A percentile compares a stretch with the other conserved stretches of the same genome.
Conservation (phyloP, 2,888 invertebrate genomes). For the Thelaira solivaga region DNA sequence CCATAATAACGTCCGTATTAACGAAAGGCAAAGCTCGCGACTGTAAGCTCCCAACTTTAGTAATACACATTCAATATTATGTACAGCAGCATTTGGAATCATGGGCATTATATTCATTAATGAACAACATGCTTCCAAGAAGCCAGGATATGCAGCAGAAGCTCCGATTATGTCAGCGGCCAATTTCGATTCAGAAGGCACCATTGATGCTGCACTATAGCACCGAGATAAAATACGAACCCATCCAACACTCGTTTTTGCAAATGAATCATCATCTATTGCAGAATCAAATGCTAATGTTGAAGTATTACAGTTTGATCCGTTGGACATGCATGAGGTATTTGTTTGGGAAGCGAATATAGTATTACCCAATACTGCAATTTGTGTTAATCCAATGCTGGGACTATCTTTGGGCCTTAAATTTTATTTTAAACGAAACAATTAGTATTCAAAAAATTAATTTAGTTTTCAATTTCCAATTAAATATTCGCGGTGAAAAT, state of each 20-base stretch:
- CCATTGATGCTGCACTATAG: slow-evolving; percentile 78
- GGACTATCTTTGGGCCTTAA: slow-evolving; percentile 90
- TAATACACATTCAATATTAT: slow-evolving; percentile 83
- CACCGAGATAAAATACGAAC: slow-evolving; percentile 88
- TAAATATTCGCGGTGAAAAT: background rate
- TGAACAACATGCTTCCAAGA: slow-evolving; percentile 85
- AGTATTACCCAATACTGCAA: slow-evolving; percentile 89
- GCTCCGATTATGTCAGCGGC: slow-evolving; percentile 77
- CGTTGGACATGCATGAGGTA: slow-evolving; percentile 48
- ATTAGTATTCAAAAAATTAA: background rate
- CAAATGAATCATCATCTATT: slow-evolving; percentile 75
- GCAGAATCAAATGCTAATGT: slow-evolving; percentile 59
- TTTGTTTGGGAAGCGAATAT: slow-evolving; percentile 83
- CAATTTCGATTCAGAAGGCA: slow-evolving; percentile 73
- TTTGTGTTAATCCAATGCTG: slow-evolving; percentile 92
- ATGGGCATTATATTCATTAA: slow-evolving; percentile 84
- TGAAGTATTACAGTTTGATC: slow-evolving; percentile 45
- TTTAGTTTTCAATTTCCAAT: background rate
- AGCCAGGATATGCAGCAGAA: slow-evolving; percentile 82
- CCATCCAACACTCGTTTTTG: slow-evolving; percentile 87
- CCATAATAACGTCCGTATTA: slow-evolving; percentile 80
- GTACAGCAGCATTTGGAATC: slow-evolving; percentile 78
- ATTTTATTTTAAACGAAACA: slow-evolving; percentile 3
- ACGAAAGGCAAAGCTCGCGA: slow-evolving; percentile 80
- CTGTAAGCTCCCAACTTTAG: slow-evolving; percentile 83